Conservation (phyloP, 1,140 invertebrate species). For the Drosophila orena region DNA sequence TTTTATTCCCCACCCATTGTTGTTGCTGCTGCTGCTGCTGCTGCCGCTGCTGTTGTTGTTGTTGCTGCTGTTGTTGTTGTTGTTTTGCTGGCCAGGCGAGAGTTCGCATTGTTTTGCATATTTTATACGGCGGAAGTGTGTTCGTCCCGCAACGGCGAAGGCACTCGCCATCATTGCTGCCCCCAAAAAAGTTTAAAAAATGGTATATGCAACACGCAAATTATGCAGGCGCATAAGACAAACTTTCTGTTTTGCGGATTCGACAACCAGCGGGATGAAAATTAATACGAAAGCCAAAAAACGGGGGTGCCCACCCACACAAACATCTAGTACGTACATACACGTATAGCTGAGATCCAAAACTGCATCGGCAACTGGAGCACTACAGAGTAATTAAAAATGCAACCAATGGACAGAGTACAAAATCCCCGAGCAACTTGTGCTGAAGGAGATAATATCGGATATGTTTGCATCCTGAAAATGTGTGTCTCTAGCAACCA, state of each 20-base stretch:
- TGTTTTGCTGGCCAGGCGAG: conserved; percentile 51
- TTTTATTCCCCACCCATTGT: conserved; percentile 42
- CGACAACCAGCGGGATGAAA: conserved; percentile 74
- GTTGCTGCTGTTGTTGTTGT: conserved; percentile 27
- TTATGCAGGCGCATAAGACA: conserved; percentile 80
- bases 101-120: conserved; percentile 81
- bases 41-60: no score
- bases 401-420: conserved; percentile 48
- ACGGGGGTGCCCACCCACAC: conserved; percentile 5
- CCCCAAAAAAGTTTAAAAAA: conserved; percentile 14
- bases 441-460: conserved; percentile 12
- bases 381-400: conserved; percentile 74
- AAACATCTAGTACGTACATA: neutral
- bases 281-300: conserved; percentile 72
- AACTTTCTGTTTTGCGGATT: conserved; percentile 73
- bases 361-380: conserved; percentile 26
- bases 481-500: neutral
- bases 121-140: conserved; percentile 78
- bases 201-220: conserved; percentile 67
- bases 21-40: conserved; percentile 29
- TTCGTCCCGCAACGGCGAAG: conserved; percentile 31
- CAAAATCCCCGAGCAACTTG: conserved; percentile 22
- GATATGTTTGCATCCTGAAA: conserved; percentile 4
- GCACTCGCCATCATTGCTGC: conserved; percentile 27
- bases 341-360: neutral